Conservation (phyloP, 2,113 vertebrate genomes). For the Baryphthengus martii region DNA sequence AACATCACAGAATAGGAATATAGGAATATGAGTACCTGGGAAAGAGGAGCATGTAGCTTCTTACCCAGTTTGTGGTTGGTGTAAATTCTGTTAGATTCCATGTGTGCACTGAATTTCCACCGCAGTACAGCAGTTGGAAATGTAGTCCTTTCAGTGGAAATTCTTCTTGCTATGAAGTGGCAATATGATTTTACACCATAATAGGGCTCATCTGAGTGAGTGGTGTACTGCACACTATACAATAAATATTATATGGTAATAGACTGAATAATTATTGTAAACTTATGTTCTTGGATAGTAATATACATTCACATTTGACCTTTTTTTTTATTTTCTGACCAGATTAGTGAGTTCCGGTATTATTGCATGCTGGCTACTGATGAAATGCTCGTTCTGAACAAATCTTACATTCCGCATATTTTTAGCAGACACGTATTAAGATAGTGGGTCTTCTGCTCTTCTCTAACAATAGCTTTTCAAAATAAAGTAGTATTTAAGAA, state of each 20-base stretch:
- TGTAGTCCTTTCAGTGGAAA: not conserved
- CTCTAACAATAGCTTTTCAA: not conserved
- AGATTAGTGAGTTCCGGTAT: not conserved
- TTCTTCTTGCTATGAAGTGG: not conserved
- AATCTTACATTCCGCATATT: not conserved
- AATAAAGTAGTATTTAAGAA: not conserved
- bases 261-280: not conserved
- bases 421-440: not conserved
- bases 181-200: not conserved
- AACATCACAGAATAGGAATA: not conserved
- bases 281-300: not conserved
- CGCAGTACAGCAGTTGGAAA: not conserved
- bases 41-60: not conserved
- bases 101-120: not conserved
- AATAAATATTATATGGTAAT: not conserved
- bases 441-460: not conserved
- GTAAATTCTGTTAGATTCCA: not conserved
- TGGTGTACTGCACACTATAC: not conserved
- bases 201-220: not conserved
- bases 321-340: not conserved
- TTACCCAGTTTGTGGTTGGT: not conserved
- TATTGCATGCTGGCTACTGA: not conserved
- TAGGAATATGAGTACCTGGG: not conserved
- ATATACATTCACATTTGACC: not conserved
- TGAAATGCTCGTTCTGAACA: not conserved